Percentiles rank a stretch among this genome's conserved stretches.
These are phyloP conservation scores for Leucopternis melanops DNA, from an alignment of 2,113 vertebrate species.

Conservation along the genomic window DNA sequence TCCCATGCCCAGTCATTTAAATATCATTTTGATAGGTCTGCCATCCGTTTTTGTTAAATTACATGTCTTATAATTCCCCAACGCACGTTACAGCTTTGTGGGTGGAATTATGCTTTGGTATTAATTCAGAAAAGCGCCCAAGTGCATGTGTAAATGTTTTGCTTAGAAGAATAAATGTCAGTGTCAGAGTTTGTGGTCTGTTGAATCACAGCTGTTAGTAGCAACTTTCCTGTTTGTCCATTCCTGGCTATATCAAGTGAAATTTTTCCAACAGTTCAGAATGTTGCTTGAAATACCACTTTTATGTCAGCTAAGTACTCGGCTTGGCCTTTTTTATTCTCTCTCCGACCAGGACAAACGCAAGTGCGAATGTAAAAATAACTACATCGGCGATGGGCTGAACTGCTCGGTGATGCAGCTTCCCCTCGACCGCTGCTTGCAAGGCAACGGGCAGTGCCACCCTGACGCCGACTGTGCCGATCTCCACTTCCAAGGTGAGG, in stretches of 20 bases:
- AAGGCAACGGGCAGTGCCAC: constrained; percentile 86
- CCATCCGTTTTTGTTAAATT: neutral
- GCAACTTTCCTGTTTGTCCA: neutral
- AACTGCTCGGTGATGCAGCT: constrained; percentile 77
- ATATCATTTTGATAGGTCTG: neutral
- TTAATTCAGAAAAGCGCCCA: neutral
- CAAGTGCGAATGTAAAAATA: constrained; percentile 82
- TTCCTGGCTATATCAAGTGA: neutral
- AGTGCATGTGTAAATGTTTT: neutral
- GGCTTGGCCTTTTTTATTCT: neutral
- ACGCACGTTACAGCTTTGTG: neutral
- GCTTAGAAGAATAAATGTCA: neutral
- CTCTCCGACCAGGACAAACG: constrained; percentile 75
- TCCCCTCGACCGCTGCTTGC: constrained; percentile 85
- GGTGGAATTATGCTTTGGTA: neutral
- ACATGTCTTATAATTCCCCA: neutral
- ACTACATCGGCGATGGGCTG: constrained; percentile 85
- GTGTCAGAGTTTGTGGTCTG: neutral
- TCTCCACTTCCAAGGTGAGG: constrained; percentile 88
- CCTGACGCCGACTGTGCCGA: constrained; percentile 79
- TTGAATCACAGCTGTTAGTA: neutral
- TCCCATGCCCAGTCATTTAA: neutral
- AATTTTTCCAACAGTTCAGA: neutral
- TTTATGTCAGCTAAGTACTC: neutral
- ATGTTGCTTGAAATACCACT: neutral